A percentile compares a stretch with the other conserved stretches of the same genome.
phyloP scores from a whole-genome alignment of 1,140 invertebrate genomes.

The Bombus huntii region DNA sequence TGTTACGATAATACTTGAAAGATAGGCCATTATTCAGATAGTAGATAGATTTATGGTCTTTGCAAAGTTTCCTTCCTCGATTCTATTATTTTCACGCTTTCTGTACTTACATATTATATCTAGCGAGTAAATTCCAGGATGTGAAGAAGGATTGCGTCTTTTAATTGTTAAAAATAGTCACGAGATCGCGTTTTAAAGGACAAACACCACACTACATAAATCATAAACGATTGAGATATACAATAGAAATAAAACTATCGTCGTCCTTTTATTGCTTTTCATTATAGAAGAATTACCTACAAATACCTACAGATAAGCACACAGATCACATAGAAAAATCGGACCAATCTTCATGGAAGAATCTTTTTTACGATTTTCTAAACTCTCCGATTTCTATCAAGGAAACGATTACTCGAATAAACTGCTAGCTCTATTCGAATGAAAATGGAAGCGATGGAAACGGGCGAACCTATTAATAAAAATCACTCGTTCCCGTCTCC shows the following conservation, averaged over 20 bases:
- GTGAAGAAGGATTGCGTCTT: neutral
- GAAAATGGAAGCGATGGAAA: slow-evolving; percentile 1
- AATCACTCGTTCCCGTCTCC: slow-evolving; percentile 57
- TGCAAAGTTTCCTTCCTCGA: neutral
- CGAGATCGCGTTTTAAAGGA: neutral
- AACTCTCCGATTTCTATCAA: neutral
- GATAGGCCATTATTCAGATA: too few relatives aligned
- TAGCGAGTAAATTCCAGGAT: neutral
- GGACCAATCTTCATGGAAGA: neutral
- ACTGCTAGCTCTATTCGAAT: neutral
- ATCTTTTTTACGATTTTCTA: too few relatives aligned
- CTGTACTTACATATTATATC: too few relatives aligned
- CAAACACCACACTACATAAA: neutral
- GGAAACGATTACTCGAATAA: too few relatives aligned
- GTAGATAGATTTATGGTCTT: neutral
- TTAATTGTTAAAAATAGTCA: too few relatives aligned
- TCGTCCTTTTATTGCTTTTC: neutral
- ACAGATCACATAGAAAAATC: neutral
- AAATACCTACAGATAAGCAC: neutral
- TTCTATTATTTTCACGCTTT: too few relatives aligned
- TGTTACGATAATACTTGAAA: neutral
- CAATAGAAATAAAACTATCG: neutral
- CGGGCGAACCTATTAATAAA: slow-evolving; percentile 52
- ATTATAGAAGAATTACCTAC: neutral
- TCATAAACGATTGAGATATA: neutral